Percentiles rank a stretch among this genome's conserved stretches.
Evolutionary conservation across 2,888 invertebrate genomes (phyloP).

Genomic region (Drosophila neutralis): DNA sequence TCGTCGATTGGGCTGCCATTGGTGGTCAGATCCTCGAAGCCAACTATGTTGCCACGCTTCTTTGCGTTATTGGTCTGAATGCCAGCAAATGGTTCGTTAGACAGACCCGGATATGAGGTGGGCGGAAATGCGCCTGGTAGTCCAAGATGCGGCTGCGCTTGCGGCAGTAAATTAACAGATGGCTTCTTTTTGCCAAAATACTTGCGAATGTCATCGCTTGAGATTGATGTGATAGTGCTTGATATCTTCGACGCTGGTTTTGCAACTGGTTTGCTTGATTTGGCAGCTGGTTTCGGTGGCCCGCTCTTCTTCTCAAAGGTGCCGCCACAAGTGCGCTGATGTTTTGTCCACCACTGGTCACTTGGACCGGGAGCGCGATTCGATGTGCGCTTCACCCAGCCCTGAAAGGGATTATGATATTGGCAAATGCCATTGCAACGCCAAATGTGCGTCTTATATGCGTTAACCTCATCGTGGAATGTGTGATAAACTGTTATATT

Average conservation of each 20-base stretch:
- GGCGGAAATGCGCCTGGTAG: conserved; percentile 65
- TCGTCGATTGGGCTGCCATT: conserved; percentile 19
- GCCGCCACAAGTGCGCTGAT: conserved; percentile 92
- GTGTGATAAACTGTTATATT: conserved; percentile 96
- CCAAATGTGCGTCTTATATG: conserved; percentile 98
- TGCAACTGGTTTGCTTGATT: conserved; percentile 28
- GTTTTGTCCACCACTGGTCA: conserved; percentile 94
- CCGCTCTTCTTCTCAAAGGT: conserved; percentile 93
- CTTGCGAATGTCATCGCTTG: conserved; percentile 57
- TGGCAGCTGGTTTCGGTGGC: conserved; percentile 85
- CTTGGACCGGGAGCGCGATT: conserved; percentile 95
- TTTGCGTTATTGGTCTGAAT: conserved; percentile 34
- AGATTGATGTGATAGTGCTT: not conserved
- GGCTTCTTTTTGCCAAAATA: conserved; percentile 41
- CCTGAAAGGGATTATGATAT: conserved; percentile 91
- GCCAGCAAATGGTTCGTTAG: conserved; percentile 54
- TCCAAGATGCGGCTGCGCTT: conserved; percentile 22
- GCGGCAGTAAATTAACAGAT: conserved; percentile 14
- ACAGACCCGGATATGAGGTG: conserved; percentile 72
- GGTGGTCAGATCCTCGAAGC: conserved; percentile 66
- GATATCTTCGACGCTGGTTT: conserved; percentile 34
- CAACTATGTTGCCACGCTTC: conserved; percentile 62
- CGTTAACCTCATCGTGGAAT: conserved; percentile 96
- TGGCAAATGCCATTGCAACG: conserved; percentile 96
- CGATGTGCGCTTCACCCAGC: conserved; percentile 92